Base-by-base conservation (phyloP, 2,797 vertebrate genomes). In the Antrozous pallidus region DNA sequence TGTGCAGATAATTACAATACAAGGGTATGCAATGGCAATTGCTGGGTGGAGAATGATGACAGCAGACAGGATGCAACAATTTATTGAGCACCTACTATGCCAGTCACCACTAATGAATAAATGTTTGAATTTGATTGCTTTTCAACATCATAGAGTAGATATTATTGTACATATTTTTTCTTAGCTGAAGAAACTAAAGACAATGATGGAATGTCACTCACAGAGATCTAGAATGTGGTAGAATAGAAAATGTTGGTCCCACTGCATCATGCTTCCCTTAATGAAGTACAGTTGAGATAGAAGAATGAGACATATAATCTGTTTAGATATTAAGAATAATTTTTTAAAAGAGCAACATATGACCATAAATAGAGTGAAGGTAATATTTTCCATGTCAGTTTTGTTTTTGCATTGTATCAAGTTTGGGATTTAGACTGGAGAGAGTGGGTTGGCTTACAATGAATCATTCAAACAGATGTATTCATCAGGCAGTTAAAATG, bases 391-490 rank as follows among this genome's bases (percentile, higher is more conserved):
- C 42, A 1, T 58, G 6, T 51, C 31, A 67, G 2, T 51, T 86
- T 73, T 87, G 7, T 6, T 73, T 77, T 73, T 13, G 9, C 24
- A 69, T 93, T 93, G 83, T 58, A 67, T 58, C 36, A 82, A 86
- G 26, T 33, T 16, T 63, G 63, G 24, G n/a, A 24, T 87, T 81
- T 71, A 28, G 14, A 40, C 33, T 56, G 6, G 16, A 33, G 31
- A 17, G 1, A n/a, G 6, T 0, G 4, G 0, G 0, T 2, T 40
- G 33, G 24, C n/a, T 82, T 51, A 40, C 16, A 70, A 8, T 65
- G 31, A 2, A 65, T 1, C 28, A 58, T 47, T 20, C 7, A 79
- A 89, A 70, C 13, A 84, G 4, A 42, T 49, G 2, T 24, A 40
- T 12, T 22, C 12, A 42, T 1, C 78, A 5, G 56, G 5, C 6